Evolutionary conservation across 2,797 vertebrate species (phyloP).

Genomic region (Apogon talboti): DNA sequence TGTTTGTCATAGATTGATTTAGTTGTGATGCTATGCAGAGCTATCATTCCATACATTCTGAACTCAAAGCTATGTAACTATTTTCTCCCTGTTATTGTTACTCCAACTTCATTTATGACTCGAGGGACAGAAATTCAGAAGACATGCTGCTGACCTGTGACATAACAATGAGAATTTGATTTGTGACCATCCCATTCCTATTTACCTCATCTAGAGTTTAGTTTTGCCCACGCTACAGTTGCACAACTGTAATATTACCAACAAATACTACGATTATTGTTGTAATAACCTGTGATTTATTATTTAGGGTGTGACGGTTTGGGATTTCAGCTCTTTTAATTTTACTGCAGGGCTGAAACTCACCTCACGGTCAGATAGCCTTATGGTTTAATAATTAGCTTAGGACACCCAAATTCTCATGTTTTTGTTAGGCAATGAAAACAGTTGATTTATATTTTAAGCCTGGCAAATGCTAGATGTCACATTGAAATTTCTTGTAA

Average conservation of each 20-base stretch:
- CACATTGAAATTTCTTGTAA: too few relatives aligned
- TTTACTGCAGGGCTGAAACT: slow-evolving; percentile 12
- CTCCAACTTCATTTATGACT: slow-evolving; percentile 22
- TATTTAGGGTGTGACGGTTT: slow-evolving; percentile 6
- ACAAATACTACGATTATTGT: not conserved
- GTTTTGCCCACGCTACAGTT: slow-evolving; percentile 32
- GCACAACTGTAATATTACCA: slow-evolving; percentile 38
- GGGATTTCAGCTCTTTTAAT: not conserved
- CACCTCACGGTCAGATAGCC: slow-evolving; percentile 1
- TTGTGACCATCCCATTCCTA: slow-evolving; percentile 30
- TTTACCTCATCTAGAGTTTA: slow-evolving; percentile 52
- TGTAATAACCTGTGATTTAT: not conserved
- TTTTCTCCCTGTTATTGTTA: slow-evolving; percentile 23
- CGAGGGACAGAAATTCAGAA: not conserved
- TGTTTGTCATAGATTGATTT: slow-evolving; percentile 38
- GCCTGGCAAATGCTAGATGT: slow-evolving; percentile 20
- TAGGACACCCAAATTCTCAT: not conserved
- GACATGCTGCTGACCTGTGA: slow-evolving; percentile 23
- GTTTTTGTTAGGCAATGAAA: not conserved
- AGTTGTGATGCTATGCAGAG: slow-evolving; percentile 66
- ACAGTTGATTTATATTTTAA: not conserved
- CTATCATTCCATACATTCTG: slow-evolving; percentile 57
- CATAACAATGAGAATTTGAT: slow-evolving; percentile 25
- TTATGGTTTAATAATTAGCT: slow-evolving; percentile 1
- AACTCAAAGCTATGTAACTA: slow-evolving; percentile 13